Percentiles rank a stretch among this genome's conserved stretches.
phyloP scores from a whole-genome alignment of 2,113 vertebrate genomes.

The Illadopsis cleaveri region DNA sequence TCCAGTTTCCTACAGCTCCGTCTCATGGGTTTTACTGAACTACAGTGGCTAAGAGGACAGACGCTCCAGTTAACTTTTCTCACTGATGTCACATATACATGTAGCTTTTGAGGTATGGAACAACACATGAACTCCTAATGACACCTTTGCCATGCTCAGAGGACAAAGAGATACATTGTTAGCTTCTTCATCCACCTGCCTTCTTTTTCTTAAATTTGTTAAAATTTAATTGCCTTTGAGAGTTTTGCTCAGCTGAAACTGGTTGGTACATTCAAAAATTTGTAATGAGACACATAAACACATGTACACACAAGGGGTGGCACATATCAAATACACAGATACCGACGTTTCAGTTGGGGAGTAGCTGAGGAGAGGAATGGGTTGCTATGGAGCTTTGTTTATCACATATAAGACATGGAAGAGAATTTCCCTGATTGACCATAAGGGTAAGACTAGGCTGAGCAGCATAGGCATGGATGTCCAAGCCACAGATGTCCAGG shows the following conservation, averaged over 20 bases:
- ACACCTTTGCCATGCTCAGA: neutral
- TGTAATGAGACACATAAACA: fast-evolving
- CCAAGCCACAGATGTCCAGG: neutral
- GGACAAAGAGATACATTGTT: fast-evolving
- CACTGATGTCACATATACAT: neutral
- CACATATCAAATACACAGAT: neutral
- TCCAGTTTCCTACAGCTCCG: neutral
- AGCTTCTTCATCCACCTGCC: neutral
- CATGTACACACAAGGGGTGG: neutral
- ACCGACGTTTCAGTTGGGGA: neutral
- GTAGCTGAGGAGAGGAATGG: neutral
- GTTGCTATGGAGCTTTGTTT: neutral
- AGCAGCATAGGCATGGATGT: fast-evolving
- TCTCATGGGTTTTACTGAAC: neutral
- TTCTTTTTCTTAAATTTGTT: neutral
- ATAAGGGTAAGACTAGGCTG: neutral
- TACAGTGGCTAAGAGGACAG: neutral
- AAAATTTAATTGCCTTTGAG: neutral
- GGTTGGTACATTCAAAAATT: neutral
- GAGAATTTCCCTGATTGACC: neutral
- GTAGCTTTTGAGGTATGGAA: neutral
- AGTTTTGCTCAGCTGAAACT: neutral
- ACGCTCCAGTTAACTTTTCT: neutral
- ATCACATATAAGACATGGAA: neutral
- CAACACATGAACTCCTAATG: neutral